A percentile compares a stretch with the other conserved stretches of the same genome.
These are phyloP conservation scores for Drosophila tripunctata DNA, from an alignment of 2,888 invertebrate species.

Conservation along the genomic window DNA sequence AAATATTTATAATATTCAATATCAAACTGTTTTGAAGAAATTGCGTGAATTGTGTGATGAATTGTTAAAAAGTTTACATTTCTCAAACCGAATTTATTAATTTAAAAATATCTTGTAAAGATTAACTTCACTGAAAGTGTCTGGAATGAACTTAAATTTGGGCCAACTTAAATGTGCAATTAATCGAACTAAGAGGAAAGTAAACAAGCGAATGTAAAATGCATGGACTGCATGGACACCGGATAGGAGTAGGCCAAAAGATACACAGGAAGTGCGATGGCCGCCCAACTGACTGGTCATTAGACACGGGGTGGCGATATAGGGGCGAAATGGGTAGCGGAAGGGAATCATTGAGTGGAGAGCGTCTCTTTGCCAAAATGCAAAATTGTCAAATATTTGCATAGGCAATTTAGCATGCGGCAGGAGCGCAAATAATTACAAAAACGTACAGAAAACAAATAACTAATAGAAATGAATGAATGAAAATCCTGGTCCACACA, in stretches of 20 bases:
- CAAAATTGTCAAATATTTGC: conserved; percentile 81
- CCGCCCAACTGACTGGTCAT: conserved; percentile 49
- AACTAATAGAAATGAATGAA: conserved; percentile 72
- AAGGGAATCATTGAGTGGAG: not conserved
- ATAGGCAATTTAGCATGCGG: conserved; percentile 80
- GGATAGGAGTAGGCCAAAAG: conserved; percentile 43
- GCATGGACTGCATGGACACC: conserved; percentile 38
- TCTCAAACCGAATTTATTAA: too few relatives aligned
- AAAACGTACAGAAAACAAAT: conserved; percentile 75
- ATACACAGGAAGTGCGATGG: conserved; percentile 51
- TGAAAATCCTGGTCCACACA: conserved; percentile 24
- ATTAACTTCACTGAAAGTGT: not conserved
- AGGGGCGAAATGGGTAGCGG: not conserved
- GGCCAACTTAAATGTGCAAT: conserved; percentile 55
- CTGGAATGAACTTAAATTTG: conserved; percentile 26
- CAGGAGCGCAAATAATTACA: conserved; percentile 77
- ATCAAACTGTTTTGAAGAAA: too few relatives aligned
- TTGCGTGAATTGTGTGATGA: too few relatives aligned
- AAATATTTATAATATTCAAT: too few relatives aligned
- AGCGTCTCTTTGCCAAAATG: conserved; percentile 60
- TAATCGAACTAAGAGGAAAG: conserved; percentile 66
- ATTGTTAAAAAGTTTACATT: too few relatives aligned
- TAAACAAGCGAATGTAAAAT: conserved; percentile 57
- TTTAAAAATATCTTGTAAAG: too few relatives aligned
- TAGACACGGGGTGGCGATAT: conserved; percentile 37